Percentiles rank a stretch among this genome's conserved stretches.
These are phyloP conservation scores for Stigmatopora argus DNA, from an alignment of 2,113 vertebrate species.

Conservation along the genomic window DNA sequence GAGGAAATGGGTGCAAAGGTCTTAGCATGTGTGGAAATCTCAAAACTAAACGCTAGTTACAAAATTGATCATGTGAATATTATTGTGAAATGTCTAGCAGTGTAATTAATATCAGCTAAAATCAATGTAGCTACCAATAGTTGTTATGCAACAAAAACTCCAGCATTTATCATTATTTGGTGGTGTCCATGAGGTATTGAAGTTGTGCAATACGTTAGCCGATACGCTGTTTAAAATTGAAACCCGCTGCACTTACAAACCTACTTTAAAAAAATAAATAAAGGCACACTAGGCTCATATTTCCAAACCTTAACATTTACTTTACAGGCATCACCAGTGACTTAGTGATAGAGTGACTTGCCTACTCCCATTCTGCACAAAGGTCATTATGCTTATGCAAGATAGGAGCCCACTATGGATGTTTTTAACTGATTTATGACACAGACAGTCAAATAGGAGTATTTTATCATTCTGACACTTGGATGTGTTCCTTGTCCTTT, in stretches of 20 bases:
- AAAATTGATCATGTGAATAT: no score
- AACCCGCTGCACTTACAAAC: neutral
- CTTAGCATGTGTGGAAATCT: slow-evolving; percentile 8
- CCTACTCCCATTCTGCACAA: slow-evolving; percentile 14
- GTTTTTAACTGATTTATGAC: slow-evolving; percentile 3
- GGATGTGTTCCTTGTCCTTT: neutral
- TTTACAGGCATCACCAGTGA: neutral
- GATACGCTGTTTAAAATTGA: neutral
- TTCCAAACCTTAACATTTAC: neutral
- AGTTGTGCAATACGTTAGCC: neutral
- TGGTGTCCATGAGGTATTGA: neutral
- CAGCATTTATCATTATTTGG: neutral
- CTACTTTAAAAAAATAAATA: neutral
- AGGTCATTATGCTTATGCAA: slow-evolving; percentile 23
- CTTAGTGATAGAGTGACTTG: slow-evolving; percentile 9
- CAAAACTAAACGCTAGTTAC: no score
- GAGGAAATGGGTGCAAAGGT: slow-evolving; percentile 29
- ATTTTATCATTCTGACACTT: slow-evolving; percentile 12
- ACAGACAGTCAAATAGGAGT: neutral
- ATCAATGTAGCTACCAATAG: no score
- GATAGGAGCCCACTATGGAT: slow-evolving; percentile 1
- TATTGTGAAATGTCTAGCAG: no score
- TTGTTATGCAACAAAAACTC: no score
- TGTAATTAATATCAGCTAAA: no score
- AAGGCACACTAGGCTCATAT: neutral